A percentile compares a stretch with the other conserved stretches of the same genome.
Evolutionary conservation across 2,888 invertebrate species (phyloP).

Genomic region (Peribatodes rhomboidaria): DNA sequence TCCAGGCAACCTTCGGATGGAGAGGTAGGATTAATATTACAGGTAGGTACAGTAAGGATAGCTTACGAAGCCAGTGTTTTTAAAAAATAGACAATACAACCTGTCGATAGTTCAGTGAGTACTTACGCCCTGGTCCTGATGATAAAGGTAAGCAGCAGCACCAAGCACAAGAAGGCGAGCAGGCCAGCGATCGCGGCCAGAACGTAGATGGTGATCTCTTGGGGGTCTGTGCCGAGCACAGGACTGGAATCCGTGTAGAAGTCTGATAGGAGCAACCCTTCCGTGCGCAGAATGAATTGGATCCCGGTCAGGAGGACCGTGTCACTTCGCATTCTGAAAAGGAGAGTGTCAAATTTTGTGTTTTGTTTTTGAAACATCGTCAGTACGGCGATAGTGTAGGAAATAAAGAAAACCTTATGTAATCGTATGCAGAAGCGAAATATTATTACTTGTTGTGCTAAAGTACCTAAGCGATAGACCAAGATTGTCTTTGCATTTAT

Average conservation of each 20-base stretch:
- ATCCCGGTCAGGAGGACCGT: conserved; percentile 73
- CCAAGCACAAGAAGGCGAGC: conserved; percentile 76
- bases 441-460: no score
- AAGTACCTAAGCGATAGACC: no score
- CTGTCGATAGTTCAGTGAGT: no score
- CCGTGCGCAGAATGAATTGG: conserved; percentile 66
- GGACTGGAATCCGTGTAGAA: conserved; percentile 72
- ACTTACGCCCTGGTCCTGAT: conserved; percentile 86
- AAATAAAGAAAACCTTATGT: no score
- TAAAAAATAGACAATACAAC: no score
- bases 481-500: no score
- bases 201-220: conserved; percentile 79
- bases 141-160: conserved; percentile 83
- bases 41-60: no score
- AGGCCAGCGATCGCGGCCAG: conserved; percentile 84
- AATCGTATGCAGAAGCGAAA: no score
- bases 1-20: no score
- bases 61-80: no score
- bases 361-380: not conserved
- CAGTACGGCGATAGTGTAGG: no score
- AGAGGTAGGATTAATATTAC: no score
- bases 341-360: not conserved
- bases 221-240: conserved; percentile 57
- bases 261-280: conserved; percentile 76
- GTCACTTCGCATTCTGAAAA: conserved; percentile 77